Conservation (phyloP, 2,113 vertebrate genomes). For the Heptranchias perlo region DNA sequence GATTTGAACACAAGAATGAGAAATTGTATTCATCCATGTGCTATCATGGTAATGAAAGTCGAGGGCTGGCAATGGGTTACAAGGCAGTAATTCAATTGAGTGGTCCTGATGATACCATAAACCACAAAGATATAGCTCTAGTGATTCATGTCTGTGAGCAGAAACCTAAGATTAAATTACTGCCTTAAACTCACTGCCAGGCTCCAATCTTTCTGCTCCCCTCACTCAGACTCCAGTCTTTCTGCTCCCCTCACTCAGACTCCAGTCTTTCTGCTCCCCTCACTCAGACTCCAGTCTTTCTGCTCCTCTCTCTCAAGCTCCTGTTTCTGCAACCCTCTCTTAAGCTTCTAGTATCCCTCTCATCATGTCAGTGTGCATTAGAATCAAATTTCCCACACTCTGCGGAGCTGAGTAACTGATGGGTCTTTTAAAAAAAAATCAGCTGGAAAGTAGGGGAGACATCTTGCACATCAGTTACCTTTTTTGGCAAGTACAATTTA, state of each 20-base stretch:
- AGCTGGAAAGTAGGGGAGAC: neutral
- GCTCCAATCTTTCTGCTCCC: too few species aligned
- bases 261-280: too few species aligned
- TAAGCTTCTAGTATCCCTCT: neutral
- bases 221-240: neutral
- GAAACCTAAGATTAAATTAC: conserved; percentile 24
- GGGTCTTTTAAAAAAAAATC: neutral
- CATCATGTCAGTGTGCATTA: too few species aligned
- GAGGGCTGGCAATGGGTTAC: neutral
- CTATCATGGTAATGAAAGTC: neutral
- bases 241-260: neutral
- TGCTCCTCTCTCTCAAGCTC: neutral
- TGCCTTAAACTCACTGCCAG: neutral
- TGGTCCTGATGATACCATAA: neutral
- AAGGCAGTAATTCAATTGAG: conserved; percentile 31
- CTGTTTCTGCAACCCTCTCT: neutral
- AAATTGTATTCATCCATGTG: neutral
- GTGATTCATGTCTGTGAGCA: neutral
- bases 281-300: neutral
- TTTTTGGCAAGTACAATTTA: neutral
- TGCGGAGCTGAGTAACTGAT: too few species aligned
- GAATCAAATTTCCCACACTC: too few species aligned
- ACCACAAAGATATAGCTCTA: neutral
- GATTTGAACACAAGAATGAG: neutral
- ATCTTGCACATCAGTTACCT: neutral